Evolutionary conservation across 2,888 invertebrate species (phyloP), one percentile per base, ranked within the genome.

Genomic region (Plebejus argus): DNA sequence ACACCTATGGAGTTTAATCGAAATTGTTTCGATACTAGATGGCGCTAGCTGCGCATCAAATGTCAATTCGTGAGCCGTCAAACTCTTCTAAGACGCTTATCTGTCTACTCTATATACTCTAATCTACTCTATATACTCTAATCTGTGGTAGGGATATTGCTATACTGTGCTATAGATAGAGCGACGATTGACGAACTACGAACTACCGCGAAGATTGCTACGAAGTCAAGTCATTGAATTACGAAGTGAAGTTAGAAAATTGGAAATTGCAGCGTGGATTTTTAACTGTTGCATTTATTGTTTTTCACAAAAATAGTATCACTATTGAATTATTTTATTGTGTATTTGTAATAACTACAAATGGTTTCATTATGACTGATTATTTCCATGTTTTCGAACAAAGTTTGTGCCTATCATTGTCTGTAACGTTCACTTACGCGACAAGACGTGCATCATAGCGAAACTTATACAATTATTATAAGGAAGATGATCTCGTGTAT

Each of bases 371-470:
- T 91, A 93, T 93, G 93, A 89, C 87, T 87, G 87, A 89, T 87
- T 89, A 86, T 91, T 90, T 82, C 86, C 92, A 93, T 92, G 91
- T 92, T 92, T 89, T 84, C 78, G 87, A 85, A 86, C 89, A 90
- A 92, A 92, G 90, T 93, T 94, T 92, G 89, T 93, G 92, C 92
- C 90, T 92, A 92, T 93, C 93, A 92, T 94, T 92, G 89, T 90
- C 89, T 86, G 87, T 90, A 89, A 86, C 86, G 87, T 87, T 86
- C 89, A 89, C 87, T 86, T 82, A 85, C 85, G 88, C 89, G 85
- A 89, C 89, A 88, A 84, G 83, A n/a, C n/a, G n/a, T 86, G 89
- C 86, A 82, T 91, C 92, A 92, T 91, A 93, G 91, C 93, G 88
- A 85, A 81, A 85, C 88, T 83, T 84, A 83, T 87, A 84, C 85